Conservation (phyloP, 2,888 invertebrate species). For the Morinoia aosen region DNA sequence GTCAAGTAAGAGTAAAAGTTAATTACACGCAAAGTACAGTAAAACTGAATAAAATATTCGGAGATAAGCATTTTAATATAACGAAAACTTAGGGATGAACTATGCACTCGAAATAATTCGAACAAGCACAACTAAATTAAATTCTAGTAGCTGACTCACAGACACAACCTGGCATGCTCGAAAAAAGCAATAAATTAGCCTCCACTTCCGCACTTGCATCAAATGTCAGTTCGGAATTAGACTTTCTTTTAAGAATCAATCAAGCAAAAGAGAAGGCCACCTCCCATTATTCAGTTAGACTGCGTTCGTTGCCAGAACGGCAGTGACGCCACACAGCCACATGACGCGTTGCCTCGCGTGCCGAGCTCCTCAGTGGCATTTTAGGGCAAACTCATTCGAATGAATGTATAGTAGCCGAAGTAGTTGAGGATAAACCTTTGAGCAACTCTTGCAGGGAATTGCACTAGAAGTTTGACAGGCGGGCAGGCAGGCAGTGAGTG, state of each 20-base stretch:
- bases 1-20: not conserved
- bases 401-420: not conserved
- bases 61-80: not conserved
- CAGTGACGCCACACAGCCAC: not conserved
- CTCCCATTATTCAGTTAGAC: not conserved
- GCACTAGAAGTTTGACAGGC: not conserved
- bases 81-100: not conserved
- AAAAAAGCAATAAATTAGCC: not conserved
- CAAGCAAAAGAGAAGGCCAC: conserved; percentile 4
- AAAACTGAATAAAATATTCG: not conserved
- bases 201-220: not conserved
- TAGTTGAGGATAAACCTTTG: not conserved
- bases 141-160: not conserved
- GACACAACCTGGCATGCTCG: not conserved
- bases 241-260: not conserved
- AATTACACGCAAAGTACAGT: not conserved
- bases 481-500: not conserved
- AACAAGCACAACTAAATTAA: not conserved
- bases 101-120: not conserved
- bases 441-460: not conserved
- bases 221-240: not conserved
- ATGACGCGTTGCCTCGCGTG: not conserved
- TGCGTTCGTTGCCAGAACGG: not conserved
- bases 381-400: not conserved
- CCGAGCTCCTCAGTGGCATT: not conserved